These are phyloP conservation scores for Parapsyche elsis DNA, from an alignment of 1,140 invertebrate genomes.

Conservation along the genomic window DNA sequence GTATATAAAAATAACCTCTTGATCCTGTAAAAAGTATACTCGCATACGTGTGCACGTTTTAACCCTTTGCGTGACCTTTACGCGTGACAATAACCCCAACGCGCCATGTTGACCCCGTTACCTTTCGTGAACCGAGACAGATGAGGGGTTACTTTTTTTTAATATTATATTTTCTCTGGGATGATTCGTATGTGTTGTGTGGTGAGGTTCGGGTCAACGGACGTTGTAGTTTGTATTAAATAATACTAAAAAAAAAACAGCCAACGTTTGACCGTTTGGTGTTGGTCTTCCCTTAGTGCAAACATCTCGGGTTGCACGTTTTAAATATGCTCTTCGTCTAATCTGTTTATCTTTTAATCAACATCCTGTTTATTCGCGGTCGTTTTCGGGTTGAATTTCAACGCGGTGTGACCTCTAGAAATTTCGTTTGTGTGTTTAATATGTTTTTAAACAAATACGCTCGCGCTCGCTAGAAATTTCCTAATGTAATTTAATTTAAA, in stretches of 20 bases:
- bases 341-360: slow-evolving; percentile 53
- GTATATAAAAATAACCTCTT: not conserved
- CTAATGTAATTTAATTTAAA: too few relatives aligned
- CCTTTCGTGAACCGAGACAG: slow-evolving; percentile 20
- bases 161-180: too few relatives aligned
- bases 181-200: too few relatives aligned
- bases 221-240: too few relatives aligned
- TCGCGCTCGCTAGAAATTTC: too few relatives aligned
- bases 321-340: slow-evolving; percentile 47
- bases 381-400: slow-evolving; percentile 42
- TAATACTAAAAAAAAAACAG: too few relatives aligned
- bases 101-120: not conserved
- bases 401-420: slow-evolving; percentile 1
- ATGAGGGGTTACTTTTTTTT: not conserved
- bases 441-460: too few relatives aligned
- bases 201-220: too few relatives aligned
- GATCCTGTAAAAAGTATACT: not conserved
- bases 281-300: too few relatives aligned
- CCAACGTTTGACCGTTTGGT: too few relatives aligned
- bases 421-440: not conserved
- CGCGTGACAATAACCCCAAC: not conserved
- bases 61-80: slow-evolving; percentile 27
- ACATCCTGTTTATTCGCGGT: slow-evolving; percentile 31
- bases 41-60: not conserved
- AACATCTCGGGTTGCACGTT: slow-evolving; percentile 47